Conservation (phyloP, 2,113 vertebrate species). For the Strigops habroptila region DNA sequence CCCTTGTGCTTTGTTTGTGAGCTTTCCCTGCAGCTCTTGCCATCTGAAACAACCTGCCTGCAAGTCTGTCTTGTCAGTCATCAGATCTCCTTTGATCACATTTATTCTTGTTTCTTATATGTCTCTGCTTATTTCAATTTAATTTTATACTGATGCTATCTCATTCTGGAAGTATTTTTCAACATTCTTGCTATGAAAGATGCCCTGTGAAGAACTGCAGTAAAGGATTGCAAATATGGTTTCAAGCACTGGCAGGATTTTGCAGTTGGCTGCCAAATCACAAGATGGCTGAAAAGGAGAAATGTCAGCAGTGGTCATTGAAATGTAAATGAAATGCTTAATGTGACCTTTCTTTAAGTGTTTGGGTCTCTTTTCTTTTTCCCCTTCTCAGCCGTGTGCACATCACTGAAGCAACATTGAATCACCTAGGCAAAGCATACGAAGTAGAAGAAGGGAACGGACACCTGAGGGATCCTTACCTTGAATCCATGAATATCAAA, state of each 20-base stretch:
- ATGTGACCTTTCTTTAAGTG: conserved; percentile 39
- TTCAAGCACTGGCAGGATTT: conserved; percentile 9
- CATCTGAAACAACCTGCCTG: not conserved
- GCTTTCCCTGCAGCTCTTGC: not conserved
- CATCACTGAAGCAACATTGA: conserved; percentile 95
- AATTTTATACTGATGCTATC: not conserved
- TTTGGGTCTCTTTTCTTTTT: conserved; percentile 43
- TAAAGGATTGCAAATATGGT: not conserved
- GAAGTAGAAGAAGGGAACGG: conserved; percentile 95
- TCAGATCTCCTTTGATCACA: not conserved
- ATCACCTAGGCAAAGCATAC: conserved; percentile 92
- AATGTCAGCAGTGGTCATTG: conserved; percentile 27
- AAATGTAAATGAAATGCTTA: conserved; percentile 58
- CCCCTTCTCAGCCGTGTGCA: conserved; percentile 85
- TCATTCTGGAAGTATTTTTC: not conserved
- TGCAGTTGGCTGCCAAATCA: conserved; percentile 26
- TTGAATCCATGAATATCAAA: conserved; percentile 87
- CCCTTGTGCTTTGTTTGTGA: not conserved
- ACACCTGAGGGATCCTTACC: conserved; percentile 87
- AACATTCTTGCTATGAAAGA: not conserved
- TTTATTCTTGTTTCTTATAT: not conserved
- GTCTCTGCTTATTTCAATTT: not conserved
- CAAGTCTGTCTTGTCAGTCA: not conserved
- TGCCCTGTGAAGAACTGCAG: not conserved
- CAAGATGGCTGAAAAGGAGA: conserved; percentile 23